phyloP scores from a whole-genome alignment of 2,888 invertebrate species.

The Dicyrtomina minuta region DNA sequence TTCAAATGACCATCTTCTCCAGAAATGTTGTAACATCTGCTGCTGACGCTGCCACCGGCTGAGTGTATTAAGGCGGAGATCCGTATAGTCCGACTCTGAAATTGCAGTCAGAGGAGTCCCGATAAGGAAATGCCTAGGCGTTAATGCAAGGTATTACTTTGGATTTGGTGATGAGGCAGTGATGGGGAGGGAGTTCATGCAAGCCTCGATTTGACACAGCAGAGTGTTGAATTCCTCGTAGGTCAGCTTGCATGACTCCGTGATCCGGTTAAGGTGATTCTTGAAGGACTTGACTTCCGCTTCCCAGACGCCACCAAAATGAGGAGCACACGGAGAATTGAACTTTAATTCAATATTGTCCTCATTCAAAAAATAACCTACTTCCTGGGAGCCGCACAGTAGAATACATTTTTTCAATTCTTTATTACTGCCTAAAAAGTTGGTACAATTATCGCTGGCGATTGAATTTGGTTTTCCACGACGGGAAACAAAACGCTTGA shows the following conservation, averaged over 20 bases:
- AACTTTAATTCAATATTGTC: conserved; percentile 25
- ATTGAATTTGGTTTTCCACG: conserved; percentile 29
- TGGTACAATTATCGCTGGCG: conserved; percentile 41
- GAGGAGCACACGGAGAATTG: conserved; percentile 27
- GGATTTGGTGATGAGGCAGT: conserved; percentile 50
- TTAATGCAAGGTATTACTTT: conserved; percentile 48
- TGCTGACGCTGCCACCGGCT: conserved; percentile 53
- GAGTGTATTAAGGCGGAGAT: conserved; percentile 45
- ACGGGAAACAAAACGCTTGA: conserved; percentile 35
- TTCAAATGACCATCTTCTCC: conserved; percentile 50
- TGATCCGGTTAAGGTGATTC: conserved; percentile 33
- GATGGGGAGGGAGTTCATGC: conserved; percentile 54
- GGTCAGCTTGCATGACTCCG: not conserved
- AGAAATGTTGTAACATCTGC: conserved; percentile 50
- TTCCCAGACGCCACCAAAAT: conserved; percentile 41
- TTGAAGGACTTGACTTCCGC: conserved; percentile 42
- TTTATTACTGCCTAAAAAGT: conserved; percentile 37
- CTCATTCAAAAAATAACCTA: too few relatives aligned
- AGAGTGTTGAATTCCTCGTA: conserved; percentile 25
- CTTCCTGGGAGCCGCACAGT: too few relatives aligned
- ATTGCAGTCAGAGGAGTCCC: conserved; percentile 50
- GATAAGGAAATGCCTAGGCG: conserved; percentile 55
- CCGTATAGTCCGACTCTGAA: conserved; percentile 50
- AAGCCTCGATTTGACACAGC: conserved; percentile 51
- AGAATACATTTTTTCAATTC: conserved; percentile 18